A percentile compares a stretch with the other conserved stretches of the same genome.
Evolutionary conservation across 1,140 invertebrate genomes (phyloP).

Genomic region (Drusus annulatus): DNA sequence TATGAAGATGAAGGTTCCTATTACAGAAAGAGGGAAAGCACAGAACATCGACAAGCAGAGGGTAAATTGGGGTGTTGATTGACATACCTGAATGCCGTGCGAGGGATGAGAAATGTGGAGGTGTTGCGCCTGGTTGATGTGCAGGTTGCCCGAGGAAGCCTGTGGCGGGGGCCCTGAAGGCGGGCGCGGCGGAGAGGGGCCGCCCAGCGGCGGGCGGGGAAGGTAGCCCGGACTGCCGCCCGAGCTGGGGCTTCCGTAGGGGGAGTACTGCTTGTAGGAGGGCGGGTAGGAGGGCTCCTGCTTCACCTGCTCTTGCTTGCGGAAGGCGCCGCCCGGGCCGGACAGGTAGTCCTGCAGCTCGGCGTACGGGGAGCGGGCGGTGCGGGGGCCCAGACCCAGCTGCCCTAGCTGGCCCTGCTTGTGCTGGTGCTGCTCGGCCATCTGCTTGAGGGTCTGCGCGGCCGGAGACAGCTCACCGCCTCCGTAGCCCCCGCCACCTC

Average conservation of each 20-base stretch:
- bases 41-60: background rate
- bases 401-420: slow-evolving; percentile 72
- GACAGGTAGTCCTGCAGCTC: slow-evolving; percentile 55
- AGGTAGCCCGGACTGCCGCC: slow-evolving; percentile 76
- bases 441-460: slow-evolving; percentile 94
- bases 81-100: slow-evolving; percentile 81
- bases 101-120: slow-evolving; percentile 86
- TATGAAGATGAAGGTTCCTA: too few relatives aligned
- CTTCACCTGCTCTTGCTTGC: slow-evolving; percentile 62
- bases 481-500: slow-evolving; percentile 64
- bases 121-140: slow-evolving; percentile 90
- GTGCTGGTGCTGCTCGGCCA: slow-evolving; percentile 96
- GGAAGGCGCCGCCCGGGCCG: slow-evolving; percentile 59
- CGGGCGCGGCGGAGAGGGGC: slow-evolving; percentile 75
- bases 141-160: slow-evolving; percentile 73
- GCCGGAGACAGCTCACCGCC: slow-evolving; percentile 84
- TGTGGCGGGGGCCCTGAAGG: slow-evolving; percentile 75
- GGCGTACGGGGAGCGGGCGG: slow-evolving; percentile 49
- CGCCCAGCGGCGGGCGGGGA: slow-evolving; percentile 70
- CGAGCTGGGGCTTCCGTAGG: slow-evolving; percentile 77
- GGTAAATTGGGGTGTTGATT: background rate
- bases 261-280: slow-evolving; percentile 76
- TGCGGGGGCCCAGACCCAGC: slow-evolving; percentile 58
- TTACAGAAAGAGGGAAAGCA: too few relatives aligned
- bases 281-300: slow-evolving; percentile 56